Evolutionary conservation across 2,113 vertebrate genomes (phyloP).

Genomic region (Clarias batrachus): DNA sequence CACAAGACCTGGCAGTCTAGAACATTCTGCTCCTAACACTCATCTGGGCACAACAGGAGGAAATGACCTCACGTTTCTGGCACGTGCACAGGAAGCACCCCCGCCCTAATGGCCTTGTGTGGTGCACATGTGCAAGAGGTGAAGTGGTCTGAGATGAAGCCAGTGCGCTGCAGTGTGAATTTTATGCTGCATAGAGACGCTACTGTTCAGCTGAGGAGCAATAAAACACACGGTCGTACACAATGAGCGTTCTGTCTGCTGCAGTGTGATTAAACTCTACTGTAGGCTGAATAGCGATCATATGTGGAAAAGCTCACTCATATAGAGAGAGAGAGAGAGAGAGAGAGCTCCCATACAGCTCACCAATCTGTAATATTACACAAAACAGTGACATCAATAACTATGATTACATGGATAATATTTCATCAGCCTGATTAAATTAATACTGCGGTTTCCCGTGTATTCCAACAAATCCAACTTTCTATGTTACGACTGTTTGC

Average conservation of each 20-base stretch:
- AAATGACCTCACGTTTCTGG: slow-evolving; percentile 64
- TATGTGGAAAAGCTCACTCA: slow-evolving; percentile 18
- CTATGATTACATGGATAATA: no score
- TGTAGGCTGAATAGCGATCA: background rate
- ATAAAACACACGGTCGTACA: background rate
- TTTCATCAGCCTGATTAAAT: no score
- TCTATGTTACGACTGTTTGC: no score
- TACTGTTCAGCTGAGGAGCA: slow-evolving; percentile 4
- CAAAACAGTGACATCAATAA: no score
- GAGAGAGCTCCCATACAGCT: background rate
- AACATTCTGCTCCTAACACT: slow-evolving; percentile 40
- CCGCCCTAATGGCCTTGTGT: slow-evolving; percentile 25
- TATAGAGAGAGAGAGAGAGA: background rate
- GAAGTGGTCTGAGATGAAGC: background rate
- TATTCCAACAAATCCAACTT: no score
- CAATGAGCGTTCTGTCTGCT: slow-evolving; percentile 6
- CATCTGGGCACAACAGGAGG: slow-evolving; percentile 53
- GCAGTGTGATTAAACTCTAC: background rate
- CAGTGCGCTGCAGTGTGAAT: background rate
- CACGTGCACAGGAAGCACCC: slow-evolving; percentile 61
- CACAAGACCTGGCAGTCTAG: slow-evolving; percentile 20
- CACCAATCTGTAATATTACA: no score
- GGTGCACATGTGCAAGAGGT: background rate
- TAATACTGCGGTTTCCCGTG: no score
- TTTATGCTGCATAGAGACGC: background rate